Conservation (phyloP, 2,888 invertebrate genomes). For the Ommatoiulus sabulosus region DNA sequence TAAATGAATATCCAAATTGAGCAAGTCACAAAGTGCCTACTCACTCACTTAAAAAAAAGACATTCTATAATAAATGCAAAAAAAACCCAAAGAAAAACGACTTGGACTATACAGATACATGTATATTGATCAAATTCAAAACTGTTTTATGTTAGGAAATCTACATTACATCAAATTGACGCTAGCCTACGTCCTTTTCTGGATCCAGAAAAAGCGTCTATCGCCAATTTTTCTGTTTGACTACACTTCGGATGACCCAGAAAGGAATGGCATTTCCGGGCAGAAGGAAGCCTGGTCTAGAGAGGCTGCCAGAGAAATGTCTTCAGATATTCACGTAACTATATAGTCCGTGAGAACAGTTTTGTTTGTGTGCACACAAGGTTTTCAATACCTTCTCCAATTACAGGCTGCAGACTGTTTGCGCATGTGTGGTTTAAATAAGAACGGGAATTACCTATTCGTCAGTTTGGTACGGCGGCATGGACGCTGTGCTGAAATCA, state of each 20-base stretch:
- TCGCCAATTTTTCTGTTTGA: not conserved
- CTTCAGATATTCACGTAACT: slow-evolving; percentile 14
- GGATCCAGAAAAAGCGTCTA: slow-evolving; percentile 18
- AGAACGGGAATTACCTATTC: not conserved
- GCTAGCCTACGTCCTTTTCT: not conserved
- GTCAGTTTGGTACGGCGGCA: not conserved
- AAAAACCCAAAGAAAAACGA: too few species aligned
- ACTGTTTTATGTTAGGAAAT: not conserved
- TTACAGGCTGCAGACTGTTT: not conserved
- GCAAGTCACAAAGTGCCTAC: too few species aligned
- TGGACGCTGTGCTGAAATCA: not conserved
- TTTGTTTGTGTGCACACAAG: not conserved
- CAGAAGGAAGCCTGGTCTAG: slow-evolving; percentile 17
- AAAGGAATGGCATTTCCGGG: not conserved
- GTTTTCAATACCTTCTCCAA: not conserved
- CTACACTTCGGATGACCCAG: not conserved
- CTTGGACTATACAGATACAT: too few species aligned
- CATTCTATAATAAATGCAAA: too few species aligned
- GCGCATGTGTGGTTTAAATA: not conserved
- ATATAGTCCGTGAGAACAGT: not conserved
- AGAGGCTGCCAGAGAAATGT: not conserved
- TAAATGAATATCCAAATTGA: too few species aligned
- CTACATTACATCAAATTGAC: not conserved
- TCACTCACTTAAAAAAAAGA: too few species aligned
- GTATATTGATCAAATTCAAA: too few species aligned